phyloP scores from a whole-genome alignment of 2,797 vertebrate genomes.

The Acropternis orthonyx region DNA sequence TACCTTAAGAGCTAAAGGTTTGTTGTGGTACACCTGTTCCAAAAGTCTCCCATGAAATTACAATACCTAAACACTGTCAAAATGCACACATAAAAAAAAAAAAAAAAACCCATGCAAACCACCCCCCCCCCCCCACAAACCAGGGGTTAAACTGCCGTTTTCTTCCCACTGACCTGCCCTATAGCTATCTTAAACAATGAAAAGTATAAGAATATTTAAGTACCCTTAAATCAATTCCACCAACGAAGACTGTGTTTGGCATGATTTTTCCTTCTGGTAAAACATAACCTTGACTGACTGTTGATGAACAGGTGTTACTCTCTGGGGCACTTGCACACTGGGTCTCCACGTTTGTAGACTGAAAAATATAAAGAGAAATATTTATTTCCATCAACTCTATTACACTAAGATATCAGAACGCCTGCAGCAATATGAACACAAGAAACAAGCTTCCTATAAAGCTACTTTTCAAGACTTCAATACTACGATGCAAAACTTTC shows the following conservation, averaged over 20 bases:
- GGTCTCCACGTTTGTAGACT: constrained; percentile 70
- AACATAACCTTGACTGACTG: constrained; percentile 88
- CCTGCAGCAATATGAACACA: accelerated
- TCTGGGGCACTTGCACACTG: constrained; percentile 75
- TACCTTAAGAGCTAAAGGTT: background rate
- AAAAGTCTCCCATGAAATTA: background rate
- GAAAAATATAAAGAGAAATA: constrained; percentile 32
- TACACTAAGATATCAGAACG: background rate
- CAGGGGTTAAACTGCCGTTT: background rate
- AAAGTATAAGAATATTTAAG: constrained; percentile 16
- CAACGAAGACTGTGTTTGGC: constrained; percentile 93
- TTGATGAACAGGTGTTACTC: constrained; percentile 58
- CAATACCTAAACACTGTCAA: background rate
- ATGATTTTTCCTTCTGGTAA: constrained; percentile 92
- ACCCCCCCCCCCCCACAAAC: background rate
- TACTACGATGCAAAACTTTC: background rate
- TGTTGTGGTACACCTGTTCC: background rate
- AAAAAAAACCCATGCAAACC: background rate
- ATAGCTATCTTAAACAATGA: background rate
- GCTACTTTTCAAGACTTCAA: background rate
- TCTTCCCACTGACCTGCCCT: background rate
- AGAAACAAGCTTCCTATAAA: background rate
- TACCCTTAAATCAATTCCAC: constrained; percentile 94
- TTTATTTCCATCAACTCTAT: background rate
- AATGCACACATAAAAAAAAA: background rate